Conservation (phyloP, 92 coral and sea anemone species). For the Blastomussa wellsi region DNA sequence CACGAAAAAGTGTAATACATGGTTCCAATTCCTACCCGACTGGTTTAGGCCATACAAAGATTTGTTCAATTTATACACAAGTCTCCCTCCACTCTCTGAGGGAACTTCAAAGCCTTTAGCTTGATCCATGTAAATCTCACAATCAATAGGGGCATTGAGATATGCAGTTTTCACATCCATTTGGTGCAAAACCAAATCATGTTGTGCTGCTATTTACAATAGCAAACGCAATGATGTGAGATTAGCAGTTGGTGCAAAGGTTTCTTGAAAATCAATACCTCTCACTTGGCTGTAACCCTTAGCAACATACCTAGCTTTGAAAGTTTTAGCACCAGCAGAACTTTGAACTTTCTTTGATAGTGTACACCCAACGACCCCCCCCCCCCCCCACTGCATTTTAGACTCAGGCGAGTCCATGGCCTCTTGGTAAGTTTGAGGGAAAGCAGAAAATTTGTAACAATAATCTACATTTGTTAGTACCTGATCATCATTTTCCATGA, state of each 20-base stretch:
- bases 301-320: constrained; percentile 58
- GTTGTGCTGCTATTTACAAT: too few relatives aligned
- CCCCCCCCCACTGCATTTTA: constrained; percentile 61
- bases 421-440: constrained; percentile 35
- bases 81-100: not conserved
- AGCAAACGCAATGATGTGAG: constrained; percentile 56
- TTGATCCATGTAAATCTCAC: constrained; percentile 63
- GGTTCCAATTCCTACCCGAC: constrained; percentile 17
- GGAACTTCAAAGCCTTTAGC: constrained; percentile 59
- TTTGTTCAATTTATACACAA: constrained; percentile 5
- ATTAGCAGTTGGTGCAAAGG: constrained; percentile 53
- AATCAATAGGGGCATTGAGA: constrained; percentile 26
- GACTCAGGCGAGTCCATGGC: constrained; percentile 49
- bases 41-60: constrained; percentile 15
- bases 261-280: not conserved
- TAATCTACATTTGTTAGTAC: constrained; percentile 4
- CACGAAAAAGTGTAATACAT: not conserved
- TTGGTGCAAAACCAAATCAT: too few relatives aligned
- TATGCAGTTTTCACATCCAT: too few relatives aligned
- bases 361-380: too few relatives aligned
- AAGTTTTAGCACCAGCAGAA: constrained; percentile 51
- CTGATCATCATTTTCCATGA: not conserved
- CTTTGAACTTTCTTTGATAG: constrained; percentile 46
- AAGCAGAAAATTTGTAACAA: constrained; percentile 47
- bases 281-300: too few relatives aligned